Percentiles rank a stretch among this genome's conserved stretches.
These are phyloP conservation scores for Silurus asotus DNA, from an alignment of 2,113 vertebrate species.

Conservation along the genomic window DNA sequence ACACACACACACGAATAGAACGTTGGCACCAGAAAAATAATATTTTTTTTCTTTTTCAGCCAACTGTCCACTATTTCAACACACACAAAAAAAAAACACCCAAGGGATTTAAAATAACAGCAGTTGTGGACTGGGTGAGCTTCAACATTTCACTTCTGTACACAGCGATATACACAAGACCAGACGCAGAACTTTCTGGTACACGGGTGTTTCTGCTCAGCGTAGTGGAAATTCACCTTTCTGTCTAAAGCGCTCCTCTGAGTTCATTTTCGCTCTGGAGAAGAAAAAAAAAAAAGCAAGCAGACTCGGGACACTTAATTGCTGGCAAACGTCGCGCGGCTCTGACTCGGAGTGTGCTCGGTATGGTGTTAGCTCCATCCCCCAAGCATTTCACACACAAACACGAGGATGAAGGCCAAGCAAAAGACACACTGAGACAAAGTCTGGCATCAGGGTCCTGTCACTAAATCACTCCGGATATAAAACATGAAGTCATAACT, in stretches of 20 bases:
- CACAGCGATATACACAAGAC: too few species aligned
- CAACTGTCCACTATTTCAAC: not conserved
- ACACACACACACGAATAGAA: not conserved
- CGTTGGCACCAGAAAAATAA: not conserved
- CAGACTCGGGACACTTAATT: constrained; percentile 35
- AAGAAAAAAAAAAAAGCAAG: constrained; percentile 40
- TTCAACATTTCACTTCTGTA: not conserved
- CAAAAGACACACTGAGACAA: constrained; percentile 27
- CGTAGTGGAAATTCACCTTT: constrained; percentile 16
- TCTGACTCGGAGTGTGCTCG: not conserved
- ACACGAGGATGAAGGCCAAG: constrained; percentile 34
- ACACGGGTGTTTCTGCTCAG: not conserved
- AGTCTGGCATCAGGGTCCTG: constrained; percentile 49
- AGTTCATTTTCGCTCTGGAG: constrained; percentile 34
- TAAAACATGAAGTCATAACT: not conserved
- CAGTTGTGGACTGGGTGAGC: not conserved
- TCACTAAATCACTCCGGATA: constrained; percentile 46
- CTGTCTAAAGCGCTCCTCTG: not conserved
- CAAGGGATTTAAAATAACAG: not conserved
- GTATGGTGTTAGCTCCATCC: constrained; percentile 29
- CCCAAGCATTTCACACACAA: constrained; percentile 41
- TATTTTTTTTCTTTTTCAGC: not conserved
- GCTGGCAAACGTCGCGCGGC: constrained; percentile 32
- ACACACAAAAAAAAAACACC: not conserved
- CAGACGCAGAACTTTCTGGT: not conserved